These are phyloP conservation scores for Ellobius talpinus DNA, from an alignment of 2,113 vertebrate genomes.

Conservation along the genomic window DNA sequence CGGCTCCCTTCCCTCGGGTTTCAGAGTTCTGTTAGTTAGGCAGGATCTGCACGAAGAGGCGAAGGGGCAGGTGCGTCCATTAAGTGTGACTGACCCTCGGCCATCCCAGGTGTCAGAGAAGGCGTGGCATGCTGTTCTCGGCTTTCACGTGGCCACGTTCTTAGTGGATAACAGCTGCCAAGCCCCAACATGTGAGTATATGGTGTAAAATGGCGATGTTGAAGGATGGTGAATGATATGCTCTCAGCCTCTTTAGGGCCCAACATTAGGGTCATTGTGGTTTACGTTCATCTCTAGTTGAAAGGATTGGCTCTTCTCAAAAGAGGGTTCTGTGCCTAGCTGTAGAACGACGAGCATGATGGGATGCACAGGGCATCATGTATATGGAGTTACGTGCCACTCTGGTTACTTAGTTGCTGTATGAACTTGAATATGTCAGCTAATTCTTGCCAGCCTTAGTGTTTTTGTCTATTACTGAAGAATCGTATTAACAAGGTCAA, in stretches of 20 bases:
- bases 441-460: neutral
- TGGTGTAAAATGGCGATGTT: constrained; percentile 8
- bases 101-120: constrained; percentile 70
- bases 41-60: constrained; percentile 75
- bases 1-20: constrained; percentile 79
- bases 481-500: neutral
- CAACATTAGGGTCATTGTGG: neutral
- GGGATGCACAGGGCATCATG: neutral
- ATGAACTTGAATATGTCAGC: neutral
- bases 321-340: neutral
- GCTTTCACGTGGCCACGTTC: constrained; percentile 53
- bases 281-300: constrained; percentile 32
- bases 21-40: constrained; percentile 67
- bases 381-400: neutral
- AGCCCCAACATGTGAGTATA: neutral
- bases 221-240: neutral
- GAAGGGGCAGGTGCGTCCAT: constrained; percentile 49
- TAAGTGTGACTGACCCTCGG: constrained; percentile 69
- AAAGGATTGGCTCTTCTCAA: constrained; percentile 40
- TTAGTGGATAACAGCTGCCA: neutral
- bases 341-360: neutral
- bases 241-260: constrained; percentile 17
- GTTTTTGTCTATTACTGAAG: neutral
- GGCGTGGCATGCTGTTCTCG: constrained; percentile 34
- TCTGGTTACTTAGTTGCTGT: neutral